phyloP scores from a whole-genome alignment of 2,797 vertebrate genomes.

The Natrix natrix region DNA sequence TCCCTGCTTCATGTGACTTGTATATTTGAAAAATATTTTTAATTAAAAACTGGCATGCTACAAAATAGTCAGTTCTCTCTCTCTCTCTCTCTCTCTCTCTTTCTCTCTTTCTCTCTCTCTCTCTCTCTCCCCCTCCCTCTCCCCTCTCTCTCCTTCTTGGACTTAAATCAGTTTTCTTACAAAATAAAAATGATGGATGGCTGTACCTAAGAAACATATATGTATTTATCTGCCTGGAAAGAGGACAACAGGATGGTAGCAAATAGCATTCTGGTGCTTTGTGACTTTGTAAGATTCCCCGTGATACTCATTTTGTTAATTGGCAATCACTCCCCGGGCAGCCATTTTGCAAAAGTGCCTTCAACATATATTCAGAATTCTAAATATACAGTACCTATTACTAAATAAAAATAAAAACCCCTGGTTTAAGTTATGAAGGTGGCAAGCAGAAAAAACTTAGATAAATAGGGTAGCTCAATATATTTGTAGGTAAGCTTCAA shows the following conservation, averaged over 20 bases:
- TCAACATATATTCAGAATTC: not conserved
- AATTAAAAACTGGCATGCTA: not conserved
- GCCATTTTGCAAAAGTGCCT: not conserved
- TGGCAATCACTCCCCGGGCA: not conserved
- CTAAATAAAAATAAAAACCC: not conserved
- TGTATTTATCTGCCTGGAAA: not conserved
- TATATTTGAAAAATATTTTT: not conserved
- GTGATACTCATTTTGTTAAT: not conserved
- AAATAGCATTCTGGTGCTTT: not conserved
- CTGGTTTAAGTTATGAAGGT: not conserved
- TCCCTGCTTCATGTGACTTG: not conserved
- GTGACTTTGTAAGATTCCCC: not conserved
- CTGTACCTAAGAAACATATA: not conserved
- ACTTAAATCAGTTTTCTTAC: not conserved
- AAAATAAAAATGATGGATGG: not conserved
- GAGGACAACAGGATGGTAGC: not conserved
- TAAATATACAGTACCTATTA: not conserved
- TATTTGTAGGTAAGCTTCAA: not conserved
- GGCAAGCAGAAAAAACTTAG: not conserved
- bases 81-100: rapidly evolving
- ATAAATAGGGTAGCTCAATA: not conserved
- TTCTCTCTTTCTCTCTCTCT: too few species aligned
- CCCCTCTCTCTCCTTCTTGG: not conserved
- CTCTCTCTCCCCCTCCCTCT: not conserved
- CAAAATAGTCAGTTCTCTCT: not conserved